A percentile compares a stretch with the other conserved stretches of the same genome.
phyloP scores from a whole-genome alignment of 2,113 vertebrate genomes.

The Microtus montanus region DNA sequence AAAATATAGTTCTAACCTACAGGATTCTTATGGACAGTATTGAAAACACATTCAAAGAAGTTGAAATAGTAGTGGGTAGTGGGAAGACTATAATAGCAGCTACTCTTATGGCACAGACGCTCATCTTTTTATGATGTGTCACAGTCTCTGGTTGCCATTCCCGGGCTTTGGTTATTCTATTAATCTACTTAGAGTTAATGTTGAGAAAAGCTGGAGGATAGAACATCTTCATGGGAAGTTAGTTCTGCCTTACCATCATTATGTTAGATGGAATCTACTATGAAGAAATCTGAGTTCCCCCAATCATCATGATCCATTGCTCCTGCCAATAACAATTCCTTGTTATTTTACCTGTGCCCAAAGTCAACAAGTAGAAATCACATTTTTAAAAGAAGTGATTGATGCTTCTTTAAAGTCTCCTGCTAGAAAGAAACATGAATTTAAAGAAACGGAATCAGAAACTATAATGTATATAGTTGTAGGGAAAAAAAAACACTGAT shows the following conservation, averaged over 20 bases:
- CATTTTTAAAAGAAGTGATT: not conserved
- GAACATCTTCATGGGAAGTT: not conserved
- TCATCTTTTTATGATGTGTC: not conserved
- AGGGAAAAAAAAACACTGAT: not conserved
- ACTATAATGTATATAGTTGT: not conserved
- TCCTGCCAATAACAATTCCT: not conserved
- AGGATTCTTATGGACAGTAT: not conserved
- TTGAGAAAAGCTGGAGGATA: not conserved
- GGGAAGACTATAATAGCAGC: not conserved
- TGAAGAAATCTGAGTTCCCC: not conserved
- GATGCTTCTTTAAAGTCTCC: not conserved
- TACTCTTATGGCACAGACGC: not conserved
- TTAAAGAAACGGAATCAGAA: not conserved
- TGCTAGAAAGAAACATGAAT: not conserved
- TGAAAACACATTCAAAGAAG: not conserved
- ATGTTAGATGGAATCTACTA: not conserved
- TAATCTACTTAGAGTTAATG: not conserved
- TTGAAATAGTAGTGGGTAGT: not conserved
- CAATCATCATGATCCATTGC: not conserved
- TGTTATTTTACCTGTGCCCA: not conserved
- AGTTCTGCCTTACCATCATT: not conserved
- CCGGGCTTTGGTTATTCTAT: not conserved
- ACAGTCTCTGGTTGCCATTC: not conserved
- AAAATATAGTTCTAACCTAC: not conserved
- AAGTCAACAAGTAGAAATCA: not conserved